Evolutionary conservation across 2,113 vertebrate species (phyloP).

Genomic region (Periophthalmodon schlosseri): DNA sequence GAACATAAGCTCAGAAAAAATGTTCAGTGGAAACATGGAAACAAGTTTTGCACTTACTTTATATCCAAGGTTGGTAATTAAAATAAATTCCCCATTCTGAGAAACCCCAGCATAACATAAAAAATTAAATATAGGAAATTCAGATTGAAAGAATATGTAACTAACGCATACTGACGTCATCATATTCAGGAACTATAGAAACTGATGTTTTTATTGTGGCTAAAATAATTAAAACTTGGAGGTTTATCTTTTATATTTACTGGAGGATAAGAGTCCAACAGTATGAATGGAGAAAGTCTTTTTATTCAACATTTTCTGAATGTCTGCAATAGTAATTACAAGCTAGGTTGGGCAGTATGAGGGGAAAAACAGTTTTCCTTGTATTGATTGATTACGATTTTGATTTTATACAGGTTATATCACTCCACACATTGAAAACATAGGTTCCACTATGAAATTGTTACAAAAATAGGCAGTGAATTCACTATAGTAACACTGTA

Average conservation of each 20-base stretch:
- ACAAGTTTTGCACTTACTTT: background rate
- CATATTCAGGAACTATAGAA: background rate
- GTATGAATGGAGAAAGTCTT: background rate
- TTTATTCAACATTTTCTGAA: background rate
- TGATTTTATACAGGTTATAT: too few species aligned
- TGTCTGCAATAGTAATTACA: background rate
- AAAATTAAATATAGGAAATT: conserved; percentile 10
- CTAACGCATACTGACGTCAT: background rate
- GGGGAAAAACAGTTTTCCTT: too few species aligned
- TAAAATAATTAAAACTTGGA: background rate
- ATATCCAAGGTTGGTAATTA: background rate
- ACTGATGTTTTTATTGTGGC: background rate
- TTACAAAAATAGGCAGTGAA: too few species aligned
- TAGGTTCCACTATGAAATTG: too few species aligned
- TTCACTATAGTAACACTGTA: too few species aligned
- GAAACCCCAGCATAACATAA: background rate
- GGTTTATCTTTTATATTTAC: background rate
- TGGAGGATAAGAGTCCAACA: background rate
- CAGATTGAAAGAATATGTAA: background rate
- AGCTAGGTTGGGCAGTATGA: too few species aligned
- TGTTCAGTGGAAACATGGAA: background rate
- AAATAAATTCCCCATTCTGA: background rate
- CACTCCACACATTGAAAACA: too few species aligned
- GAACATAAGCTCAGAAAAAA: conserved; percentile 8
- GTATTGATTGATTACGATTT: too few species aligned